These are phyloP conservation scores for Pogonus chalceus DNA, from an alignment of 1,140 invertebrate genomes.

Conservation along the genomic window DNA sequence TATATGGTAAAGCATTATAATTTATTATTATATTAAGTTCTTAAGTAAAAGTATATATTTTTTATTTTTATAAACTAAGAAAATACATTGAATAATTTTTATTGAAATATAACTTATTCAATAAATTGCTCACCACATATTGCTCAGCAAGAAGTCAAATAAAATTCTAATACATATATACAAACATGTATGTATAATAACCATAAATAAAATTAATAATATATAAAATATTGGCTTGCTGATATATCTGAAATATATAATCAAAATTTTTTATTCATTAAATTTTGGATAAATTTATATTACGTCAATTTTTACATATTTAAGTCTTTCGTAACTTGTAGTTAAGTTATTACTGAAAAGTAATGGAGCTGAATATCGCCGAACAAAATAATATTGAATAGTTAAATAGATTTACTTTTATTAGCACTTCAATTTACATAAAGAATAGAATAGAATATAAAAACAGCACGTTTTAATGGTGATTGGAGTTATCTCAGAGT, in stretches of 20 bases:
- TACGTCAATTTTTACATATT: not conserved
- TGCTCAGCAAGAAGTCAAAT: too few species aligned
- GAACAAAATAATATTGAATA: not conserved
- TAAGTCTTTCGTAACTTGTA: too few species aligned
- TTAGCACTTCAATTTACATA: not conserved
- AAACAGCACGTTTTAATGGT: not conserved
- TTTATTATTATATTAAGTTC: too few species aligned
- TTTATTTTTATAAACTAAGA: too few species aligned
- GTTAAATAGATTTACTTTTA: not conserved
- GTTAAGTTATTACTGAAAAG: not conserved
- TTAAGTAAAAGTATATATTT: too few species aligned
- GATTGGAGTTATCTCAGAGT: not conserved
- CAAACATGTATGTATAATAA: not conserved
- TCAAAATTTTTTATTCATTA: not conserved
- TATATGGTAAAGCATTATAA: too few species aligned
- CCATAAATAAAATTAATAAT: not conserved
- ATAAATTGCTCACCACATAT: too few species aligned
- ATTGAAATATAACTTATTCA: too few species aligned
- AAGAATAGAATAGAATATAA: not conserved
- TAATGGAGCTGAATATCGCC: not conserved
- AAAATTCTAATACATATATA: not conserved
- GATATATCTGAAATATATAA: not conserved
- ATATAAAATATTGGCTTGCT: not conserved
- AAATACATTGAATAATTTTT: too few species aligned
- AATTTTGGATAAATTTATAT: not conserved